Base-by-base conservation (phyloP, 2,113 vertebrate species). In the Etia nguti region DNA sequence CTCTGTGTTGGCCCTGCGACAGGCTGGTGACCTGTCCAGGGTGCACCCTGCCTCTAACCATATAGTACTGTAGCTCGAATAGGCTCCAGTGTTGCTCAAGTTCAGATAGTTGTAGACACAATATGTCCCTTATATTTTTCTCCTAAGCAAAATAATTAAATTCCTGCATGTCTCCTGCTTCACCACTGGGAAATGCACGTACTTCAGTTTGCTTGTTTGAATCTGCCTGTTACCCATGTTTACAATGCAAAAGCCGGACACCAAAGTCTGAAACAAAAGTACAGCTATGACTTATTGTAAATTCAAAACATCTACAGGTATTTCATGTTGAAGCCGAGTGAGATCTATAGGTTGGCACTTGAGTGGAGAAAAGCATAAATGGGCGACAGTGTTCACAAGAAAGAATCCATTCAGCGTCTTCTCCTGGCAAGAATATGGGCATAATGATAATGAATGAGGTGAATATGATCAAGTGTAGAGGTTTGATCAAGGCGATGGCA, bases 81-180 rank as follows among this genome's bases (percentile, higher is more conserved):
- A 62, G 59, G 2, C 18, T 36, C 60, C 60, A 65, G 60, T 36
- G 18, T 65, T 65, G 18, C 60, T 93, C 88, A 95, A 96, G 86
- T 90, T 79, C 56, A 92, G 0, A 70, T 95, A 94, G 43, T 93
- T 92, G 16, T 94, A 95, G 11, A 94, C 85, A 13, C 94, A 92
- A 75, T 81, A 68, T 26, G 1, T 52, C 4, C 88, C 89, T 13
- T 7, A 88, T 46, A 1, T 11, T n/a, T 1, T 48, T 18, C 60
- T 65, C 62, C 46, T 82, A 2, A 46, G 2, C 0, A 0, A 1
- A 20, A 6, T 22, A 22, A 93, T 10, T 26, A 90, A 94, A 4
- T 9, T 3, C 2, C 13, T 36, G 86, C 95, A 96, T 11, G 1
- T 48, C 22, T 52, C 2, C 81, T 92, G 88, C 1, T 62, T 79